phyloP scores from a whole-genome alignment of 2,113 vertebrate genomes.

The Sminthopsis crassicaudata region DNA sequence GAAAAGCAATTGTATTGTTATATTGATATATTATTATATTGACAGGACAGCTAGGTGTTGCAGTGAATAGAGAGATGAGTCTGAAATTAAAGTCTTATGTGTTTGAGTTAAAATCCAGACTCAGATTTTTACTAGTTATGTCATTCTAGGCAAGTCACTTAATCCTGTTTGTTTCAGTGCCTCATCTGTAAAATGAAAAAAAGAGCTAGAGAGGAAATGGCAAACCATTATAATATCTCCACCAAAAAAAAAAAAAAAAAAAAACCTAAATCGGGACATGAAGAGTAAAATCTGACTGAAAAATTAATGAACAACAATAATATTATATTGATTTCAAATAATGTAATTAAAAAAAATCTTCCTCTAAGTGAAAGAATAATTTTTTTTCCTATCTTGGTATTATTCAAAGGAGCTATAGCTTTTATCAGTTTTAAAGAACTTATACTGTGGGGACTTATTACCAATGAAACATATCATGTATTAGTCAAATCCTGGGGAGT shows the following conservation, averaged over 20 bases:
- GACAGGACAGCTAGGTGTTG: not conserved
- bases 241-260: not conserved
- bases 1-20: not conserved
- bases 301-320: not conserved
- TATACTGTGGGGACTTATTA: not conserved
- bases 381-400: not conserved
- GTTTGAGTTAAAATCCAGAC: not conserved
- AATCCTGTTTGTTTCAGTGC: not conserved
- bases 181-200: not conserved
- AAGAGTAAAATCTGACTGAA: not conserved
- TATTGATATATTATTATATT: not conserved
- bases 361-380: conserved; percentile 33
- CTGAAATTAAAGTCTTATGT: not conserved
- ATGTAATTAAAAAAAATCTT: not conserved
- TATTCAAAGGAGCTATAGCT: not conserved
- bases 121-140: not conserved
- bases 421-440: not conserved
- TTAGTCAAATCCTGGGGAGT: not conserved
- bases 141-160: not conserved
- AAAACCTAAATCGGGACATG: not conserved
- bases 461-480: not conserved
- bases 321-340: conserved; percentile 16
- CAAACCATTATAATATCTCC: not conserved
- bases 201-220: not conserved
- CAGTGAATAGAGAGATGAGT: not conserved